A percentile compares a stretch with the other conserved stretches of the same genome.
Evolutionary conservation across 2,797 vertebrate species (phyloP).

Genomic region (Periparus ater): DNA sequence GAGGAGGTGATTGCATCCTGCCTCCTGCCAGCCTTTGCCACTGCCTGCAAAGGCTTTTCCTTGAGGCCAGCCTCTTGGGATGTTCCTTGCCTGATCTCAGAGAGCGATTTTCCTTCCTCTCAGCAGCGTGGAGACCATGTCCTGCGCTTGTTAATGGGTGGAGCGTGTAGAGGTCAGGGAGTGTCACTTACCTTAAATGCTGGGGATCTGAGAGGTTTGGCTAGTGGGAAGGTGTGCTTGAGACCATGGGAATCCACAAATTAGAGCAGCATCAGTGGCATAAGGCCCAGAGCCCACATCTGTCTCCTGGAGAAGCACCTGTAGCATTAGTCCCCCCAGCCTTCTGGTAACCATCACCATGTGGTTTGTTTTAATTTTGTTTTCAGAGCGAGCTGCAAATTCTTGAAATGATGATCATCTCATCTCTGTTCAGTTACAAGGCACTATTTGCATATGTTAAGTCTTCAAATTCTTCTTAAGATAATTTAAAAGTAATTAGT

Average conservation of each 20-base stretch:
- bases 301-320: not conserved
- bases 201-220: not conserved
- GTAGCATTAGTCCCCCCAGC: not conserved
- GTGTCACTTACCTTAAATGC: not conserved
- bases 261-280: not conserved
- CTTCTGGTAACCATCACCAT: not conserved
- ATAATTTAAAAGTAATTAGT: not conserved
- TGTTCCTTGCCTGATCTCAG: rapidly evolving
- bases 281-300: not conserved
- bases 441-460: not conserved
- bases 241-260: not conserved
- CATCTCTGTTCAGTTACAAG: not conserved
- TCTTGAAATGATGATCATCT: not conserved
- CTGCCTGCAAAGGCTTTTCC: not conserved
- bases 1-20: not conserved
- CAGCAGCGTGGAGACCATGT: rapidly evolving
- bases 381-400: not conserved
- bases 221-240: not conserved
- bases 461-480: not conserved
- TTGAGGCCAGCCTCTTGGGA: not conserved
- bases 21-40: not conserved
- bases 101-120: not conserved
- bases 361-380: not conserved
- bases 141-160: not conserved
- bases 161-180: not conserved